These are phyloP conservation scores for Actinemys pallida DNA, from an alignment of 2,113 vertebrate species.

Conservation along the genomic window DNA sequence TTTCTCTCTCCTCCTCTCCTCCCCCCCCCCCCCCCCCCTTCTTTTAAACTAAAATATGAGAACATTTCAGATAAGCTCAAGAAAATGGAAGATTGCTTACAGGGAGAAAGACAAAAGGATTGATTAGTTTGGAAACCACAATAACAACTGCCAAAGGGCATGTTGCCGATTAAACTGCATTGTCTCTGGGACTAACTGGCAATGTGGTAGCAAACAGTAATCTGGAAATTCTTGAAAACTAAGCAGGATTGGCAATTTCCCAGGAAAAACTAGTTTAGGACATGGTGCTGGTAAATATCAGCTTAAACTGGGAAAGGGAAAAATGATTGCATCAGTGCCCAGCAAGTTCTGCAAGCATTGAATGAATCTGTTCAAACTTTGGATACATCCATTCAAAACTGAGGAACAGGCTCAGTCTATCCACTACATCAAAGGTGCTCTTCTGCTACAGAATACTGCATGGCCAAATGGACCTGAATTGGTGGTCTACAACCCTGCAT, in stretches of 20 bases:
- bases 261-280: not conserved
- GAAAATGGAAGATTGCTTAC: not conserved
- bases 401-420: not conserved
- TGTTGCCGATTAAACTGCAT: not conserved
- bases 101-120: not conserved
- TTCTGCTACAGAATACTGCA: not conserved
- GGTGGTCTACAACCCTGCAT: not conserved
- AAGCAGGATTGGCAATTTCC: not conserved
- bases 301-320: not conserved
- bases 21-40: too few relatives aligned
- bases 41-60: conserved; percentile 24
- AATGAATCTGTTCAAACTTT: not conserved
- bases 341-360: not conserved
- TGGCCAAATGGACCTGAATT: not conserved
- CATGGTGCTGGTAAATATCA: not conserved
- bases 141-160: not conserved
- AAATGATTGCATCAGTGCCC: not conserved
- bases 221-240: not conserved
- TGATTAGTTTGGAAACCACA: not conserved
- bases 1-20: too few relatives aligned
- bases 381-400: not conserved
- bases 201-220: not conserved
- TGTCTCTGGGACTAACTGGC: not conserved
- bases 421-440: not conserved
- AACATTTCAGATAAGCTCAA: not conserved